Evolutionary conservation across 2,888 invertebrate genomes (phyloP).

Genomic region (Ernsta delagoae): DNA sequence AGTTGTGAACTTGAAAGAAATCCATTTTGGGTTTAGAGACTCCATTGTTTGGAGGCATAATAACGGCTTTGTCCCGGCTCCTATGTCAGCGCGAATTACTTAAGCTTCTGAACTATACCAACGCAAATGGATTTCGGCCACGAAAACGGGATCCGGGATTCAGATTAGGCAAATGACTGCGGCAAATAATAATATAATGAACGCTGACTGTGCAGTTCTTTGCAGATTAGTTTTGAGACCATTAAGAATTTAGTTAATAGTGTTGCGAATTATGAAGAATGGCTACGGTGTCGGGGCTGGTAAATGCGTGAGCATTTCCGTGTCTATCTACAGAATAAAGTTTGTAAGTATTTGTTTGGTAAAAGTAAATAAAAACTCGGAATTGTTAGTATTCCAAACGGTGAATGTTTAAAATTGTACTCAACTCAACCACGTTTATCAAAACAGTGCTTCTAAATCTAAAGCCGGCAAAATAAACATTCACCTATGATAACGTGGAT

Average conservation of each 20-base stretch:
- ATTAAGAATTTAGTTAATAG: constrained; percentile 6
- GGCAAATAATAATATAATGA: constrained; percentile 32
- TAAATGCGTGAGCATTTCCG: neutral
- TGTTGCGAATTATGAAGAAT: neutral
- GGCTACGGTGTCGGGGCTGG: neutral
- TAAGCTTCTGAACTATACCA: constrained; percentile 37
- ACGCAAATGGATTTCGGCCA: constrained; percentile 35
- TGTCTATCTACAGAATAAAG: too few species aligned
- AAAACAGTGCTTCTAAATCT: too few species aligned
- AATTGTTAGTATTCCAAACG: neutral
- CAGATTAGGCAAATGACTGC: constrained; percentile 37
- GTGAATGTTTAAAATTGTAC: neutral
- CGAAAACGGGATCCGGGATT: constrained; percentile 34
- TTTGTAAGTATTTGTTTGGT: too few species aligned
- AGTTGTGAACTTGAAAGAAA: constrained; percentile 37
- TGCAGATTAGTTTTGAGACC: constrained; percentile 19
- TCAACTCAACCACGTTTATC: neutral
- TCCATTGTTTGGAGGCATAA: constrained; percentile 37
- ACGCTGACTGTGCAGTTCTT: constrained; percentile 27
- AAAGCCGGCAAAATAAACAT: neutral
- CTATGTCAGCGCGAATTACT: constrained; percentile 37
- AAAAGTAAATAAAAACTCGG: neutral
- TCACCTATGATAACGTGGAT: neutral
- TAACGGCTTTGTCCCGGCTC: constrained; percentile 34
- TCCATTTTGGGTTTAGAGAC: constrained; percentile 34